Percentiles rank a stretch among this genome's conserved stretches.
phyloP scores from a whole-genome alignment of 2,888 invertebrate species.

The Hymenopus coronatus region DNA sequence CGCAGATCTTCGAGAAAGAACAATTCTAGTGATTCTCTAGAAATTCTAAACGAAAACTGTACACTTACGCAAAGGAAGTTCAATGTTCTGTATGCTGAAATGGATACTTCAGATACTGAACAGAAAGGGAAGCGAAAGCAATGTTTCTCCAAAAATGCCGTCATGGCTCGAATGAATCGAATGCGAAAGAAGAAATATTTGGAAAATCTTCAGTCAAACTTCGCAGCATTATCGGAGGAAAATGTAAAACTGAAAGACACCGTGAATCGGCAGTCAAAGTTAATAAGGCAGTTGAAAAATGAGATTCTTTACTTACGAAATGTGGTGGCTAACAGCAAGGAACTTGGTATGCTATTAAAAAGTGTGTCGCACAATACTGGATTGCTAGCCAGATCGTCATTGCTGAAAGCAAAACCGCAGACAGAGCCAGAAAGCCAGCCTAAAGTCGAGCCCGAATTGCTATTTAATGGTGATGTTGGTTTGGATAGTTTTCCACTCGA shows the following conservation, averaged over 20 bases:
- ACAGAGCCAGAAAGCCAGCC: not conserved
- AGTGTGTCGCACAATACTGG: slow-evolving; percentile 46
- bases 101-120: not conserved
- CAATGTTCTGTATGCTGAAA: not conserved
- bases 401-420: slow-evolving; percentile 22
- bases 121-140: slow-evolving; percentile 31
- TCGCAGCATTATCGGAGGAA: slow-evolving; percentile 47
- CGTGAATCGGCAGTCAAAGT: slow-evolving; percentile 50
- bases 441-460: not conserved
- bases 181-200: slow-evolving; percentile 60
- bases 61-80: not conserved
- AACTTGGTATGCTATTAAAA: slow-evolving; percentile 52
- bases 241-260: slow-evolving; percentile 51
- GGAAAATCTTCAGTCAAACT: slow-evolving; percentile 54
- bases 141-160: slow-evolving; percentile 56
- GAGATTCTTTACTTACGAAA: slow-evolving; percentile 57
- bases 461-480: not conserved
- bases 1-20: not conserved
- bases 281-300: slow-evolving; percentile 50
- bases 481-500: not conserved
- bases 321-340: slow-evolving; percentile 54
- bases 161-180: slow-evolving; percentile 62
- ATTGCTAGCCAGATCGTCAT: slow-evolving; percentile 44
- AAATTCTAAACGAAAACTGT: not conserved
- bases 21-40: not conserved